Conservation (phyloP, 1,140 invertebrate species). For the Listronotus bonariensis region DNA sequence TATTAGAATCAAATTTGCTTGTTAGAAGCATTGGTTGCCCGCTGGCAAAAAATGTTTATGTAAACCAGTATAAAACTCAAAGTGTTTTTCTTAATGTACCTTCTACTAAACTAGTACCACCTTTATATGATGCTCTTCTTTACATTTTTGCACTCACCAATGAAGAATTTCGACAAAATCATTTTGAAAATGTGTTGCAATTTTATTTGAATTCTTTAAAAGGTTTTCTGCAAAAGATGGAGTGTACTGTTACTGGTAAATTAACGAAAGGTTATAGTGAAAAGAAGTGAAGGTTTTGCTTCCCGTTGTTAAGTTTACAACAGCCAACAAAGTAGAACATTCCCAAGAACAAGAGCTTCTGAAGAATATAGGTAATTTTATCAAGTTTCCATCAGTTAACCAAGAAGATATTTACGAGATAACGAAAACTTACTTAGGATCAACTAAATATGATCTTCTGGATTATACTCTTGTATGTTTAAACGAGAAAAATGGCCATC, state of each 20-base stretch:
- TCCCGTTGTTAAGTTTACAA: slow-evolving; percentile 4
- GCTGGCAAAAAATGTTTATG: slow-evolving; percentile 8
- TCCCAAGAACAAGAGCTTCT: slow-evolving; percentile 2
- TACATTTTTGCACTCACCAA: slow-evolving; percentile 24
- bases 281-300: slow-evolving; percentile 7
- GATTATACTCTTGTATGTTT: slow-evolving; percentile 6
- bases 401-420: slow-evolving; percentile 30
- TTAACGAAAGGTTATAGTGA: slow-evolving; percentile 10
- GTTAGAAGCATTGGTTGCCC: slow-evolving; percentile 7
- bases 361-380: slow-evolving; percentile 6
- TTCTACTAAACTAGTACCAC: slow-evolving; percentile 11
- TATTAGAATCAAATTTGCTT: background rate
- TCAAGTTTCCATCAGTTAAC: slow-evolving; percentile 17
- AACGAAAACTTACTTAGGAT: background rate
- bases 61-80: background rate
- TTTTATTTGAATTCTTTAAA: slow-evolving; percentile 16
- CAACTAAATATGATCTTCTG: slow-evolving; percentile 13
- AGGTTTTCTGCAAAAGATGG: background rate
- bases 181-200: slow-evolving; percentile 7
- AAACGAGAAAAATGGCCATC: slow-evolving; percentile 27
- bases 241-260: background rate
- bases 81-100: slow-evolving; percentile 7
- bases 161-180: slow-evolving; percentile 25
- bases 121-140: slow-evolving; percentile 22
- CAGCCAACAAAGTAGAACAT: background rate